These are phyloP conservation scores for Plebejus anna DNA, from an alignment of 2,888 invertebrate species.

Conservation along the genomic window DNA sequence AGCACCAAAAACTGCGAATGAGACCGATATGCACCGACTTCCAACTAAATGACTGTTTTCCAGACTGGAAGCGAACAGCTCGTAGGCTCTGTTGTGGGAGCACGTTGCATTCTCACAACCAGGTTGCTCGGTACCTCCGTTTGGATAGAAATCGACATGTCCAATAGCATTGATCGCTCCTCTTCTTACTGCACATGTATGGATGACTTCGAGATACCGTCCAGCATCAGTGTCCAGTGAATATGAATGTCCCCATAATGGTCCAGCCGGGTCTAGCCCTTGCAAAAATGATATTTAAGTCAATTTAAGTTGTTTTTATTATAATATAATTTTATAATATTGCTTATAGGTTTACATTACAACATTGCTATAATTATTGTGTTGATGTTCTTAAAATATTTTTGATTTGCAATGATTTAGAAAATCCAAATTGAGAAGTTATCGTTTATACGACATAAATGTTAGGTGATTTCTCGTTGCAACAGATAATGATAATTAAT, in stretches of 20 bases:
- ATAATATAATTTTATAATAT: neutral
- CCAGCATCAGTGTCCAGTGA: neutral
- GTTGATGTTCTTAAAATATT: neutral
- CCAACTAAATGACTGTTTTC: neutral
- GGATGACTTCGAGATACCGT: neutral
- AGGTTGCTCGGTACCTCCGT: neutral
- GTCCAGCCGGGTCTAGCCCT: neutral
- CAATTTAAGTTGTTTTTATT: too few species aligned
- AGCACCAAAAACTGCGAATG: neutral
- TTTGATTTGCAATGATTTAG: neutral
- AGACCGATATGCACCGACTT: neutral
- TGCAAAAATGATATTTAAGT: constrained; percentile 21
- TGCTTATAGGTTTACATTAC: neutral
- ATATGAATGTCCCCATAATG: neutral
- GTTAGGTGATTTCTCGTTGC: too few species aligned
- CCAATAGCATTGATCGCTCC: neutral
- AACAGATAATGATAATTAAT: too few species aligned
- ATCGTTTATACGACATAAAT: too few species aligned
- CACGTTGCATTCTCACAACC: neutral
- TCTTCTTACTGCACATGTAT: neutral
- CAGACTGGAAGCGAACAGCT: neutral
- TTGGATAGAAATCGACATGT: neutral
- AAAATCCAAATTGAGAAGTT: neutral
- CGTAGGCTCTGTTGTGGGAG: neutral
- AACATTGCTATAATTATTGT: neutral